A percentile compares a stretch with the other conserved stretches of the same genome.
These are phyloP conservation scores for Acrocyrtus sp. DNA, from an alignment of 2,888 invertebrate species.

Conservation along the genomic window DNA sequence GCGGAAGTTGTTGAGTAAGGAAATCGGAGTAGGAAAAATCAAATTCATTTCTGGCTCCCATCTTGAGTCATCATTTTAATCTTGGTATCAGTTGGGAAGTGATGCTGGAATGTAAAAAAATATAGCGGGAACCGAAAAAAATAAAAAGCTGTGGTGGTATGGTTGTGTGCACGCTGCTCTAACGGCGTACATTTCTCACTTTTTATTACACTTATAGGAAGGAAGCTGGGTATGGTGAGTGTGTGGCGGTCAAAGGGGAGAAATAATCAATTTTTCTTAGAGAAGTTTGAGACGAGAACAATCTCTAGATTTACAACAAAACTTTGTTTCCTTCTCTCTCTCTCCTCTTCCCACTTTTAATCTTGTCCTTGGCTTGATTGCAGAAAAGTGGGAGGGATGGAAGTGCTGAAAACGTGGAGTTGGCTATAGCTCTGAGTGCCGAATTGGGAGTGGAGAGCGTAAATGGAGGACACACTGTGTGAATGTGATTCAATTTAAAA, in stretches of 20 bases:
- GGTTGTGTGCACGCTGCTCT: too few species aligned
- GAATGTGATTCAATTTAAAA: neutral
- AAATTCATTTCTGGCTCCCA: neutral
- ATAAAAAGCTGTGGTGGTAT: too few species aligned
- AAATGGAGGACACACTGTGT: neutral
- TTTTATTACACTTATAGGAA: neutral
- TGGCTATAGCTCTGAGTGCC: neutral
- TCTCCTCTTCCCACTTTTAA: too few species aligned
- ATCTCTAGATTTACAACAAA: neutral
- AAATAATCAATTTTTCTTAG: neutral
- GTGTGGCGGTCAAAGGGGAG: neutral
- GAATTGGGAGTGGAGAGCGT: neutral
- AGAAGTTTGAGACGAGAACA: too few species aligned
- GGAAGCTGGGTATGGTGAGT: too few species aligned
- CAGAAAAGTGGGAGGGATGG: neutral
- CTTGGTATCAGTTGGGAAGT: neutral
- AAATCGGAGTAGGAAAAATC: neutral
- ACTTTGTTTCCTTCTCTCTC: neutral
- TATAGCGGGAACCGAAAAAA: too few species aligned
- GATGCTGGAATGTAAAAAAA: neutral
- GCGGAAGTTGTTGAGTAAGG: neutral
- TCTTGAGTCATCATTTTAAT: neutral
- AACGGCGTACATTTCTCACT: neutral
- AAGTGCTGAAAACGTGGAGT: too few species aligned
- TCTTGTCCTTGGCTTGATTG: neutral